These are phyloP conservation scores for Pongo abelii DNA, from an alignment of 2,113 vertebrate genomes.

Conservation along the genomic window DNA sequence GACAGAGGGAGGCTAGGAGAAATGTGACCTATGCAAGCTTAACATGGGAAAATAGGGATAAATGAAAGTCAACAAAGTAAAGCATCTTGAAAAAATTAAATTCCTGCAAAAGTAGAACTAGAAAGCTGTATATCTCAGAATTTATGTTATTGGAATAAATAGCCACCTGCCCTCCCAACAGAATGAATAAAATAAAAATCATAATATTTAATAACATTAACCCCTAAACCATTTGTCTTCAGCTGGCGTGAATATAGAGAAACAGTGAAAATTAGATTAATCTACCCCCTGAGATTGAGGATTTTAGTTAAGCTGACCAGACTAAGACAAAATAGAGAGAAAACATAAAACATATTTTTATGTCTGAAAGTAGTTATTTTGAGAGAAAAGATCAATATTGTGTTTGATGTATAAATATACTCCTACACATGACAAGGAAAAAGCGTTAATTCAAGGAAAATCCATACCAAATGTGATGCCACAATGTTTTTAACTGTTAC, in stretches of 20 bases:
- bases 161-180: constrained; percentile 3
- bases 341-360: background rate
- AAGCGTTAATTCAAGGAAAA: background rate
- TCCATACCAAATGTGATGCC: background rate
- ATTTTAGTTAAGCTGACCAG: background rate
- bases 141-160: background rate
- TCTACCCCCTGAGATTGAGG: constrained; percentile 9
- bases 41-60: background rate
- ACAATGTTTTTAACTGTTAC: background rate
- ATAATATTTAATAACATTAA: constrained; percentile 17
- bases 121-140: background rate
- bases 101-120: background rate
- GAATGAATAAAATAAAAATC: background rate
- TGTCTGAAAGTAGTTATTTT: constrained; percentile 31
- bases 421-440: background rate
- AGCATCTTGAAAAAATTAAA: background rate
- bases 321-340: constrained; percentile 37
- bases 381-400: constrained; percentile 31
- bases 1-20: background rate
- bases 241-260: background rate
- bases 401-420: constrained; percentile 33
- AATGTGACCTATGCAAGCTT: background rate
- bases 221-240: background rate
- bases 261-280: constrained; percentile 40
- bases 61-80: background rate